Evolutionary conservation across 2,113 vertebrate genomes (phyloP).

Genomic region (Sorex fumeus): DNA sequence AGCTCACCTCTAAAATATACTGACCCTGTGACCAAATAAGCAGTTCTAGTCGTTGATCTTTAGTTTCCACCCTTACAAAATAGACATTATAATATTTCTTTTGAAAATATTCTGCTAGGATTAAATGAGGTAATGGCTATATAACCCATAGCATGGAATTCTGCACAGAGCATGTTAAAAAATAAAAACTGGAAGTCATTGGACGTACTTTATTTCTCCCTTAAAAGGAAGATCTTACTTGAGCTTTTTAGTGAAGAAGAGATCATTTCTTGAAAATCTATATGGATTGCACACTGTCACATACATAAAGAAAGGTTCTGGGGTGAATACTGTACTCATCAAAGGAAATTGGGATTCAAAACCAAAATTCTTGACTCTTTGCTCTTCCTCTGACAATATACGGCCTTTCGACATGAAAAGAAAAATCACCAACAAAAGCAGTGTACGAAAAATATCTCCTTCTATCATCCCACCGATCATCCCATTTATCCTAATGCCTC

Average conservation of each 20-base stretch:
- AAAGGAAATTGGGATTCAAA: constrained; percentile 56
- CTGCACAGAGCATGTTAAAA: background rate
- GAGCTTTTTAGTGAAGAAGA: background rate
- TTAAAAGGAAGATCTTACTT: constrained; percentile 3
- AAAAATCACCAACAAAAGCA: constrained; percentile 77
- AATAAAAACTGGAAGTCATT: background rate
- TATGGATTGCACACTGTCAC: background rate
- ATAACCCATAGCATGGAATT: background rate
- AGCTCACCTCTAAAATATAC: background rate
- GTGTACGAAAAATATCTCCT: constrained; percentile 79
- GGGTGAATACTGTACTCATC: background rate
- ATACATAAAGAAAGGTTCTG: background rate
- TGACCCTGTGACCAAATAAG: background rate
- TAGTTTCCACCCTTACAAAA: background rate
- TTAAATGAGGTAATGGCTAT: constrained; percentile 1
- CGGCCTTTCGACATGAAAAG: constrained; percentile 50
- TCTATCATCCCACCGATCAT: constrained; percentile 76
- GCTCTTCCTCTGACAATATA: constrained; percentile 37
- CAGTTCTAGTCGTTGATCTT: constrained; percentile 6
- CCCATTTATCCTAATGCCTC: constrained; percentile 83
- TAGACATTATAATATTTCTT: background rate
- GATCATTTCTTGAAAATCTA: background rate
- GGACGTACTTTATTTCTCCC: background rate
- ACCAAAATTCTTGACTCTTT: constrained; percentile 50
- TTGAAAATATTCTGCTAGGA: background rate